Evolutionary conservation across 1,140 invertebrate species (phyloP).

Genomic region (Apolygus lucorum): DNA sequence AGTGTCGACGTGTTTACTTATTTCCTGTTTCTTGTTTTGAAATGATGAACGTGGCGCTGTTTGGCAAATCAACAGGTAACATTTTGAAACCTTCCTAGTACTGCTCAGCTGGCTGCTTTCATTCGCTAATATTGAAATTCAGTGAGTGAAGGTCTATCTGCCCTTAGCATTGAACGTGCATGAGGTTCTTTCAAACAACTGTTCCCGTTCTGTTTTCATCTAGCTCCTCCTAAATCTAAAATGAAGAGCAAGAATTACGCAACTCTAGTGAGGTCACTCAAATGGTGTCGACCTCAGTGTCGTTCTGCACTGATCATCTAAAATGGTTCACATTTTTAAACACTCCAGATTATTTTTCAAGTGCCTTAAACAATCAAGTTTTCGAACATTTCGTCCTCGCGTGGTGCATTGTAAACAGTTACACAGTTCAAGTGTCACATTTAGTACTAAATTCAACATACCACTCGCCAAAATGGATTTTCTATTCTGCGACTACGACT

Average conservation of each 20-base stretch:
- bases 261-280: neutral
- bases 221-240: neutral
- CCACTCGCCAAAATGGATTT: constrained; percentile 36
- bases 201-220: no score
- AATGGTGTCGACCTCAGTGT: neutral
- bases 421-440: neutral
- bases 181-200: no score
- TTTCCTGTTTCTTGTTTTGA: no score
- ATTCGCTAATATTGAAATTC: no score
- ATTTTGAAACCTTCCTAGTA: no score
- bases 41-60: no score
- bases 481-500: constrained; percentile 54
- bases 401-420: neutral
- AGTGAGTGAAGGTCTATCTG: no score
- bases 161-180: no score
- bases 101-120: no score
- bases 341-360: neutral
- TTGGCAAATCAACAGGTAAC: no score
- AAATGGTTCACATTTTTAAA: neutral
- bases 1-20: no score
- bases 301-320: neutral
- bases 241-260: neutral
- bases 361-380: neutral
- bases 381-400: neutral
- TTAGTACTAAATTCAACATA: neutral